phyloP scores from a whole-genome alignment of 2,113 vertebrate species.

The Myiagra hebetior region DNA sequence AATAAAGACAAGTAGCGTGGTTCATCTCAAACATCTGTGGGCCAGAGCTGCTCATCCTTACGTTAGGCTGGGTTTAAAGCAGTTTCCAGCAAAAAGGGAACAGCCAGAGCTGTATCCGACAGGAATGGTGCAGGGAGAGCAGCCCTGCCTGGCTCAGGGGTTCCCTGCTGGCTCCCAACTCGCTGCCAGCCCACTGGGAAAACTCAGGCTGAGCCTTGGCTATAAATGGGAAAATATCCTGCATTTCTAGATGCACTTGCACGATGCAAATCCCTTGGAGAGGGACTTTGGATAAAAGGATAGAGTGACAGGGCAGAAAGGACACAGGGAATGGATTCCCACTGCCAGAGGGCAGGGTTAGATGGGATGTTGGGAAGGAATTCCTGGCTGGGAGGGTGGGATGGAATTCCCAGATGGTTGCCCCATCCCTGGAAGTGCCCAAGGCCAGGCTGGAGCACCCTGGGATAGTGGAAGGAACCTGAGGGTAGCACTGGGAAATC shows the following conservation, averaged over 20 bases:
- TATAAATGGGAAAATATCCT: neutral
- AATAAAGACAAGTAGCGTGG: neutral
- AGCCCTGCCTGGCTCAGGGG: neutral
- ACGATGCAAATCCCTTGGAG: neutral
- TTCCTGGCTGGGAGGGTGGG: neutral
- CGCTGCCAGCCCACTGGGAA: neutral
- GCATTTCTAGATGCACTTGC: neutral
- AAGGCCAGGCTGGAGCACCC: fast-evolving
- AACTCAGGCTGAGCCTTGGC: neutral
- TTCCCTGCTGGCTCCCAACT: neutral
- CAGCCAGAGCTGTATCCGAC: neutral
- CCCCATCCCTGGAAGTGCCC: neutral
- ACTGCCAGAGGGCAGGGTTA: neutral
- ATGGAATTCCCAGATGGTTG: neutral
- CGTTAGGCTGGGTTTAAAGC: neutral
- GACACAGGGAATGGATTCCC: neutral
- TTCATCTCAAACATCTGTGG: constrained; percentile 21
- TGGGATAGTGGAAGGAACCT: neutral
- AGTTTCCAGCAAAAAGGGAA: neutral
- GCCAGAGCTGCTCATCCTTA: neutral
- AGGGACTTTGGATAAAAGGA: neutral
- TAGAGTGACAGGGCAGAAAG: neutral
- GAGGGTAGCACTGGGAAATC: neutral
- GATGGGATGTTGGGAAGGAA: neutral
- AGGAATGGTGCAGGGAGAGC: neutral